A percentile compares a stretch with the other conserved stretches of the same genome.
phyloP scores from a whole-genome alignment of 2,888 invertebrate species.

The Drosophila planitibia region DNA sequence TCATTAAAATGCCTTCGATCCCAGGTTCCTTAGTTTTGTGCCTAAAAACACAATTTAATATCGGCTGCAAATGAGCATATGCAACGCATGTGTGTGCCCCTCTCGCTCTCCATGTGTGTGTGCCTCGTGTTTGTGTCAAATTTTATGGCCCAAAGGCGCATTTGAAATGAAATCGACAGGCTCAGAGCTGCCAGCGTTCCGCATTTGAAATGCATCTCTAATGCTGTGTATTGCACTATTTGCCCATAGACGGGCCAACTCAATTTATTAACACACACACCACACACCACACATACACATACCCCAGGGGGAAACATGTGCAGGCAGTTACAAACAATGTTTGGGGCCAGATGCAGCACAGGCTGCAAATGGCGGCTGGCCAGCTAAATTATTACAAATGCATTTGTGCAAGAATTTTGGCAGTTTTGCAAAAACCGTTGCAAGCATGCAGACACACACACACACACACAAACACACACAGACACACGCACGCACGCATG shows the following conservation, averaged over 20 bases:
- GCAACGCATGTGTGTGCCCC: constrained; percentile 25
- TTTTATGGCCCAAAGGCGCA: constrained; percentile 74
- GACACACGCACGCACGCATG: not conserved
- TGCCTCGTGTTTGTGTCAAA: constrained; percentile 68
- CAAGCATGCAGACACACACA: constrained; percentile 7
- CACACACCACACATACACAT: not conserved
- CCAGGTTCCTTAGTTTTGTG: constrained; percentile 22
- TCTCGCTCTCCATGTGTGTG: constrained; percentile 1
- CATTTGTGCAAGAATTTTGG: constrained; percentile 61
- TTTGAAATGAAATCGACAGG: constrained; percentile 79
- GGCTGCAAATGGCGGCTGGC: constrained; percentile 30
- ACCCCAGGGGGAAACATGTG: constrained; percentile 20
- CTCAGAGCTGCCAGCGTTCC: constrained; percentile 36
- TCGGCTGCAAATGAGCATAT: constrained; percentile 78
- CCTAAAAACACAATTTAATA: constrained; percentile 78
- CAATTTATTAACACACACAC: constrained; percentile 74
- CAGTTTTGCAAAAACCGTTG: constrained; percentile 50
- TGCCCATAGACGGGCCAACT: constrained; percentile 60
- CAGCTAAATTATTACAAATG: constrained; percentile 66
- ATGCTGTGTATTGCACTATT: constrained; percentile 57
- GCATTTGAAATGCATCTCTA: constrained; percentile 36
- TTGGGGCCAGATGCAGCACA: constrained; percentile 23
- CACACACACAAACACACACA: not conserved
- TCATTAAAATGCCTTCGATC: constrained; percentile 64
- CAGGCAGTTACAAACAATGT: constrained; percentile 6